phyloP scores from a whole-genome alignment of 2,888 invertebrate species.

The Tachina lurida region DNA sequence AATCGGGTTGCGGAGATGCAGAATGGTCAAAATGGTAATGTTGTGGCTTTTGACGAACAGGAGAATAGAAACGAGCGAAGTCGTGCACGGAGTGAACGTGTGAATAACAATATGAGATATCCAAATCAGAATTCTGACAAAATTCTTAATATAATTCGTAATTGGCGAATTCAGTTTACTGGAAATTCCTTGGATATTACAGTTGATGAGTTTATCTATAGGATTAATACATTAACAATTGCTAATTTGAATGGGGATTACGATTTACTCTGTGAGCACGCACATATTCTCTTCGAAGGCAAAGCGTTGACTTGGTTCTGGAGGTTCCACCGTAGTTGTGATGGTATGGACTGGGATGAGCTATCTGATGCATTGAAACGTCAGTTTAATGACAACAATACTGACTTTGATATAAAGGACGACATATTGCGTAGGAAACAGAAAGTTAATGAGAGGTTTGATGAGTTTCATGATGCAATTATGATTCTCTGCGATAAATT shows the following conservation, averaged over 20 bases:
- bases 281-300: not conserved
- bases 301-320: slow-evolving; percentile 11
- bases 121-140: not conserved
- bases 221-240: not conserved
- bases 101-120: not conserved
- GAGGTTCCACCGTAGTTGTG: slow-evolving; percentile 6
- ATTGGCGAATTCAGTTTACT: not conserved
- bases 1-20: too few relatives aligned
- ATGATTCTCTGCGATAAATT: not conserved
- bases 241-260: not conserved
- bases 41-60: too few relatives aligned
- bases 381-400: not conserved
- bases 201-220: not conserved
- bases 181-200: not conserved
- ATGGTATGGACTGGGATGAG: not conserved
- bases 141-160: not conserved
- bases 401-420: slow-evolving; percentile 7
- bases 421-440: slow-evolving; percentile 3
- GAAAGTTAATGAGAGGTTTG: not conserved
- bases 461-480: slow-evolving; percentile 4
- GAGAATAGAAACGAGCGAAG: too few relatives aligned
- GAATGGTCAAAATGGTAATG: too few relatives aligned
- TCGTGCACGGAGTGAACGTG: too few relatives aligned
- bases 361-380: not conserved
- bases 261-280: not conserved